Base-by-base conservation (phyloP, 2,888 invertebrate species). In the Arctia plantaginis region DNA sequence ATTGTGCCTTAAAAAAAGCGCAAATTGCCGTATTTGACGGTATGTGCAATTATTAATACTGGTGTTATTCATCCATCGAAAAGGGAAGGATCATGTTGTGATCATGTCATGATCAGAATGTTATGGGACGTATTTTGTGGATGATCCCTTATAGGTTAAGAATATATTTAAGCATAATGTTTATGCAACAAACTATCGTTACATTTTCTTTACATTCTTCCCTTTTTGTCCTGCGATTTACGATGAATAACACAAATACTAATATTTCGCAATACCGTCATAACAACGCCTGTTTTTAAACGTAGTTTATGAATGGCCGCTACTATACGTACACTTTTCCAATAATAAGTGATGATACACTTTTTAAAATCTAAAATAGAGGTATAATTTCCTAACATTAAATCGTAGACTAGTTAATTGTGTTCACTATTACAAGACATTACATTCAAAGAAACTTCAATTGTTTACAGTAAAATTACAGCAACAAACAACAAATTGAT, bases 361-460 rank as follows among this genome's bases (percentile, higher is more conserved):
- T 70, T 70, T 20, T 35, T 55, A 55, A 86, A 78, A 80, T 84
- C 88, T 90, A 90, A 86, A 85, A 87, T 88, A 92, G 94, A 94
- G 94, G 94, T 94, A 94, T 92, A 88, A 88, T 88, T 89, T 81
- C 82, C 79, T 85, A 78, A 82, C 88, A 88, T 90, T 93, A 92
- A 85, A 82, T 87, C 86, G 82, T 91, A 93, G 94, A 95, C 94
- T 95, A 94, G 94, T 92, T 88, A 89, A 90, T 90, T 92, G 90
- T 93, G 91, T 92, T 92, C 90, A 86, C 89, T 91, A 90, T 89
- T 86, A 86, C 81, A 81, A 81, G 75, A 82, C 75, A 73, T 79
- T 78, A 79, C 78, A 79, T 77, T 74, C 75, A 35, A 77, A 72
- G 51, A 77, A 77, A 71, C 69, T 80, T 85, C 85, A 76, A 74